Evolutionary conservation across 2,797 vertebrate genomes (phyloP).

Genomic region (Crenuchus spilurus): DNA sequence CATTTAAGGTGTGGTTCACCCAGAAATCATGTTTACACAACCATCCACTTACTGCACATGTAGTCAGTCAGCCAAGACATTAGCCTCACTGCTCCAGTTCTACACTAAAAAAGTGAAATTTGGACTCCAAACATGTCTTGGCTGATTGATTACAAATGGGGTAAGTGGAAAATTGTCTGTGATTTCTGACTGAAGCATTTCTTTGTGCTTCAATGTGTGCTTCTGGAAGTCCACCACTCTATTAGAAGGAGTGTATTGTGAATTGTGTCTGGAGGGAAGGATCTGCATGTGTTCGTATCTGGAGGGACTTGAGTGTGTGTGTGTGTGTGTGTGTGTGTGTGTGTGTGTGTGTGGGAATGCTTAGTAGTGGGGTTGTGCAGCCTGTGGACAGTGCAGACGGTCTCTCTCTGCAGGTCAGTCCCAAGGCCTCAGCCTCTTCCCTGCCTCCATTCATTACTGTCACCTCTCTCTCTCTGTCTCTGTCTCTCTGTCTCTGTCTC

Average conservation of each 20-base stretch:
- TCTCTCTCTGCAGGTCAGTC: conserved; percentile 40
- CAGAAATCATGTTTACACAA: too few species aligned
- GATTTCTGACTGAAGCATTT: too few species aligned
- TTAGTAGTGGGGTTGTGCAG: conserved; percentile 6
- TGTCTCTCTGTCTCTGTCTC: too few species aligned
- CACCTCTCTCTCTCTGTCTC: background rate
- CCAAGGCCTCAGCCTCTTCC: conserved; percentile 34
- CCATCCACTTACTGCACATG: too few species aligned
- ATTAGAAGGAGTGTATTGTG: background rate
- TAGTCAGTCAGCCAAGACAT: too few species aligned
- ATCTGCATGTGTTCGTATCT: background rate
- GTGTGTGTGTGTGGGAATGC: background rate
- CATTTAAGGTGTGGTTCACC: too few species aligned
- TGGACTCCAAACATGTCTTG: too few species aligned
- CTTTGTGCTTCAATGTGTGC: too few species aligned
- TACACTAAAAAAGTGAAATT: too few species aligned
- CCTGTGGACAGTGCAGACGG: conserved; percentile 41
- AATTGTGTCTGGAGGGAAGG: background rate
- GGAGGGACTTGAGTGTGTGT: background rate
- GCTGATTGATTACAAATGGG: background rate
- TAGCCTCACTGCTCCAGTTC: too few species aligned
- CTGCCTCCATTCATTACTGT: conserved; percentile 43
- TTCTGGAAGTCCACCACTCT: background rate
- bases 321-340: conserved; percentile 9
- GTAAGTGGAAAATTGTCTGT: background rate